phyloP scores from a whole-genome alignment of 2,113 vertebrate species.

The Fukomys damarensis region DNA sequence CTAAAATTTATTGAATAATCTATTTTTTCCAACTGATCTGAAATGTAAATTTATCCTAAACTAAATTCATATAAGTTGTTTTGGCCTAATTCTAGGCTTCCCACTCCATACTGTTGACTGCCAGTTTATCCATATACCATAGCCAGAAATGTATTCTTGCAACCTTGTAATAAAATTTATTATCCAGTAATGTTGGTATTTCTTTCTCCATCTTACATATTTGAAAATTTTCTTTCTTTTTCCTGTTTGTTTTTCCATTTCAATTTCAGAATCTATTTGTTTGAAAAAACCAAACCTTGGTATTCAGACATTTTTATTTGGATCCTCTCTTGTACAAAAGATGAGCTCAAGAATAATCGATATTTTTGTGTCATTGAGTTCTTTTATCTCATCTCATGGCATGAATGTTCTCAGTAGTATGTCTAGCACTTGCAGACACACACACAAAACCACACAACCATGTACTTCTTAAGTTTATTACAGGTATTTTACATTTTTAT shows the following conservation, averaged over 20 bases:
- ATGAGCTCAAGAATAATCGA: not conserved
- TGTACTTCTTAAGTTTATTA: not conserved
- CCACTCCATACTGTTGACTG: not conserved
- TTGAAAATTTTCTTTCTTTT: not conserved
- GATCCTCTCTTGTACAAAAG: not conserved
- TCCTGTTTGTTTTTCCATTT: not conserved
- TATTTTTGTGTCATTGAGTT: not conserved
- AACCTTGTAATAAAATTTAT: conserved; percentile 19
- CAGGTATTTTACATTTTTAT: conserved; percentile 11
- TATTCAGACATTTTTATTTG: not conserved
- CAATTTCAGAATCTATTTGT: conserved; percentile 7
- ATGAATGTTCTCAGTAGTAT: not conserved
- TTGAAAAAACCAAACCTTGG: not conserved
- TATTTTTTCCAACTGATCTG: conserved; percentile 48
- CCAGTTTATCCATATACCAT: not conserved
- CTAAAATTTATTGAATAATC: conserved; percentile 73
- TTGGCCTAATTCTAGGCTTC: conserved; percentile 53
- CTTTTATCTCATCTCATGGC: not conserved
- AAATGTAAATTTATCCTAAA: conserved; percentile 63
- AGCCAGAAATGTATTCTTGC: conserved; percentile 47
- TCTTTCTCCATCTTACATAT: not conserved
- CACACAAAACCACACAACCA: not conserved
- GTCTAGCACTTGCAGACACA: not conserved
- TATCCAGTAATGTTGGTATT: not conserved
- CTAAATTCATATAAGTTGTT: conserved; percentile 30